phyloP scores from a whole-genome alignment of 1,140 invertebrate species.

The Trichogramma pretiosum region DNA sequence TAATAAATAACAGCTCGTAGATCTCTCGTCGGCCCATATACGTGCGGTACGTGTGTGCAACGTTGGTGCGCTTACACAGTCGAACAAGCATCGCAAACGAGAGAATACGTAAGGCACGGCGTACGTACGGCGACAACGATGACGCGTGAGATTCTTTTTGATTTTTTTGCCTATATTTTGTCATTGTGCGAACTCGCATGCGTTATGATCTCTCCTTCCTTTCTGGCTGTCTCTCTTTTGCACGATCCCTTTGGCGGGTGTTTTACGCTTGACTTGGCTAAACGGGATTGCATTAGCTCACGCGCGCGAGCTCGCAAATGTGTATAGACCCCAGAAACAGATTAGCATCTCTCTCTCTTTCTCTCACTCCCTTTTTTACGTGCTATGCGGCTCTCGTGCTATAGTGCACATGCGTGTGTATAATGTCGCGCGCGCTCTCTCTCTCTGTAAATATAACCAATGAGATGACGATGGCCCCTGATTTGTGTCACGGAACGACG shows the following conservation, averaged over 20 bases:
- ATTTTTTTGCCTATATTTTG: conserved; percentile 25
- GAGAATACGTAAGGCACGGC: too few relatives aligned
- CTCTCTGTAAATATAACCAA: neutral
- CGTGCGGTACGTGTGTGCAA: neutral
- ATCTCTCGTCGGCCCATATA: neutral
- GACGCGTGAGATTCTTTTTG: too few relatives aligned
- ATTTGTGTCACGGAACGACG: too few relatives aligned
- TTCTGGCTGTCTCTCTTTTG: conserved; percentile 17
- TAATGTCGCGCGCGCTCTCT: too few relatives aligned
- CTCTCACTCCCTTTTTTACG: conserved; percentile 23
- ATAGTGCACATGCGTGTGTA: too few relatives aligned
- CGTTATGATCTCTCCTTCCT: conserved; percentile 34
- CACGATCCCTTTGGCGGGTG: conserved; percentile 31
- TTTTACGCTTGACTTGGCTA: conserved; percentile 48
- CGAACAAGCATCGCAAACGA: too few relatives aligned
- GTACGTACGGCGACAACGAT: too few relatives aligned
- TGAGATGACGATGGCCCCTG: neutral
- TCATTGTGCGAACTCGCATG: conserved; percentile 31
- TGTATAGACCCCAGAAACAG: conserved; percentile 19
- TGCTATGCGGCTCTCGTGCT: too few relatives aligned
- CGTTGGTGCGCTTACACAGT: conserved; percentile 8
- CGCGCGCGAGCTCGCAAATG: neutral
- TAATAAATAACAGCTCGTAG: too few relatives aligned
- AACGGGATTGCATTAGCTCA: conserved; percentile 46
- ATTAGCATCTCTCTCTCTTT: conserved; percentile 43